These are phyloP conservation scores for Vireo altiloquus DNA, from an alignment of 2,113 vertebrate species.

Conservation along the genomic window DNA sequence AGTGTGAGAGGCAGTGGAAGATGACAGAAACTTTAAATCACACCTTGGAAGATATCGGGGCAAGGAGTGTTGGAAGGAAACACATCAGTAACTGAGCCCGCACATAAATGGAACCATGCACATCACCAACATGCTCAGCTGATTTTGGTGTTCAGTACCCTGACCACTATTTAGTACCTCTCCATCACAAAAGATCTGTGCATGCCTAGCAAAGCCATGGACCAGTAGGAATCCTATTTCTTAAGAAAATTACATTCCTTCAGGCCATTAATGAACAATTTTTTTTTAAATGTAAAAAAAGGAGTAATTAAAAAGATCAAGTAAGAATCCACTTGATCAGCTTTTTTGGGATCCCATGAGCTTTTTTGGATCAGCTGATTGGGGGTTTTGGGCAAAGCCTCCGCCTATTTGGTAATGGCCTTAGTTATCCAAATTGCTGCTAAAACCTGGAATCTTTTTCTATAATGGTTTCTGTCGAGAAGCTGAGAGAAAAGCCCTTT, in stretches of 20 bases:
- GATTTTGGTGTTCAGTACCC: not conserved
- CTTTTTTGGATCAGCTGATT: not conserved
- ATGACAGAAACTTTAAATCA: not conserved
- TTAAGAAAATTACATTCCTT: not conserved
- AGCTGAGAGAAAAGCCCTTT: not conserved
- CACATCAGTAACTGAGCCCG: not conserved
- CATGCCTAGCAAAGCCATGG: not conserved
- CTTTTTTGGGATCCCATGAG: too few relatives aligned
- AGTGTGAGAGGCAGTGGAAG: not conserved
- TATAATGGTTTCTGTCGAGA: not conserved
- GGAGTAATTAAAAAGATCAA: not conserved
- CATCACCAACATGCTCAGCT: not conserved
- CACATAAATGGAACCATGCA: not conserved
- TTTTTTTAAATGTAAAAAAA: not conserved
- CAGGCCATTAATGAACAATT: not conserved
- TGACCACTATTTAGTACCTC: accelerated
- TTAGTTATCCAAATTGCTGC: not conserved
- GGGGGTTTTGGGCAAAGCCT: not conserved
- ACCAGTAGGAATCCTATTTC: not conserved
- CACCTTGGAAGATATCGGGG: not conserved
- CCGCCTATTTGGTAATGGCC: not conserved
- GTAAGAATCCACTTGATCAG: not conserved
- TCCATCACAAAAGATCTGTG: not conserved
- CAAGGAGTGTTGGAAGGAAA: not conserved
- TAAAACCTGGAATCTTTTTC: not conserved